Base-by-base conservation (phyloP, 1,140 invertebrate species). In the Fopius arisanus region DNA sequence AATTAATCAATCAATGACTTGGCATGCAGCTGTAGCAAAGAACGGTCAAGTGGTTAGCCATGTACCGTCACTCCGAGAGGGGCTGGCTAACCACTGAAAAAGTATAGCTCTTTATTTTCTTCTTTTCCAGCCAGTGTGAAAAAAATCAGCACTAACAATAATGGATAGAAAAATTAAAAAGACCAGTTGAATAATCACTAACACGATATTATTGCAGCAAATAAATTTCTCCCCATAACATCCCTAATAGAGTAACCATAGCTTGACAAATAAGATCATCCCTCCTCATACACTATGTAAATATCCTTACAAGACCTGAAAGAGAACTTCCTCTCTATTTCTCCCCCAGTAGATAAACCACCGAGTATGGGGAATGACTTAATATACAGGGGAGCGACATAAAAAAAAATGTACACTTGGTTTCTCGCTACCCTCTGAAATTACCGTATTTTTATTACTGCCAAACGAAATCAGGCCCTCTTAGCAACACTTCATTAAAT, bases 31-130 rank as follows among this genome's bases (percentile, higher is more conserved):
- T 78, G 33, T 54, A 31, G 80, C 43, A 67, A 66, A 63, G 81
- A 80, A 84, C 78, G 87, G 87, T 88, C 87, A 87, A 88, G 87
- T 88, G 87, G 86, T 86, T 88, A 86, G 81, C 81, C 86, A 84
- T 88, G 87, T 88, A 84, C 75, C 82, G 86, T 85, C 86, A 87
- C 80, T 88, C 87, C 86, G 86, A 81, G 78, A 78, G 73, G 77
- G 67, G 75, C 75, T 28, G 59, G 28, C 79, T 84, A 84, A 86
- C 78, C 77, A 81, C 79, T 83, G 81, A 81, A 84, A 84, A 84
- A 79, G 78, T 19, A 85, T 78, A 77, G 72, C 65, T 78, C 78
- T 74, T 78, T 75, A 78, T 40, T 40, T n/a, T 51, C 31, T 21
- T 63, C 75, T 70, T 67, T 81, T n/a, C n/a, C n/a, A n/a, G n/a